Percentiles rank a stretch among this genome's conserved stretches.
These are phyloP conservation scores for Ennomos fuscantarius DNA, from an alignment of 2,888 invertebrate genomes.

Conservation along the genomic window DNA sequence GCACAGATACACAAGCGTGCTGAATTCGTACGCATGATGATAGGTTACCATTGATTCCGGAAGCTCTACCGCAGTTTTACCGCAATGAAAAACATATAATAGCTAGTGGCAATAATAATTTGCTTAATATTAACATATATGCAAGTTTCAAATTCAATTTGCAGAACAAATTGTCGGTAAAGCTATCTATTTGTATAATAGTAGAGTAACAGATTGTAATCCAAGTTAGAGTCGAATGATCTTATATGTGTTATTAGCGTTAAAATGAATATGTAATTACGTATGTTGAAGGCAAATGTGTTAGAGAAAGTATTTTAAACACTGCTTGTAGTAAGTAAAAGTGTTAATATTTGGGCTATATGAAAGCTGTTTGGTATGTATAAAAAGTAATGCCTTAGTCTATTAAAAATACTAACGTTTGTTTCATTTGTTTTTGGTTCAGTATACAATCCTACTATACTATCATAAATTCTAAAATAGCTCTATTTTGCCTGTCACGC, in stretches of 20 bases:
- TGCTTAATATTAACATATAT: slow-evolving; percentile 36
- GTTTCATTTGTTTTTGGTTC: no score
- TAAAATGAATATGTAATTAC: slow-evolving; percentile 25
- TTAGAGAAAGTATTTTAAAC: slow-evolving; percentile 26
- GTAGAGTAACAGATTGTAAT: slow-evolving; percentile 26
- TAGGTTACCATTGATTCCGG: slow-evolving; percentile 35
- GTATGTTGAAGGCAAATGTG: slow-evolving; percentile 14
- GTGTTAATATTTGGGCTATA: slow-evolving; percentile 13
- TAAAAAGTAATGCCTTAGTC: not conserved
- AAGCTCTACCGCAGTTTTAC: slow-evolving; percentile 31
- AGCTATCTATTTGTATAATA: slow-evolving; percentile 26
- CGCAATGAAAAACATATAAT: slow-evolving; percentile 38
- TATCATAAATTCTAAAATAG: no score
- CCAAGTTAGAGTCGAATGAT: slow-evolving; percentile 11
- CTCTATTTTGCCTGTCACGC: no score
- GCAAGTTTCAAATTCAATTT: slow-evolving; percentile 30
- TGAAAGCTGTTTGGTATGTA: not conserved
- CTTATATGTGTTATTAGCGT: slow-evolving; percentile 20
- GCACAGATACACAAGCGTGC: slow-evolving; percentile 34
- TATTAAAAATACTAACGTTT: no score
- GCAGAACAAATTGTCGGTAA: slow-evolving; percentile 29
- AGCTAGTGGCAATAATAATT: slow-evolving; percentile 34
- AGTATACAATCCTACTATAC: no score
- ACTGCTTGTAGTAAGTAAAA: slow-evolving; percentile 17
- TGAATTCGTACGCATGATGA: slow-evolving; percentile 42